These are phyloP conservation scores for Thymelicus sylvestris DNA, from an alignment of 2,888 invertebrate species.

Conservation along the genomic window DNA sequence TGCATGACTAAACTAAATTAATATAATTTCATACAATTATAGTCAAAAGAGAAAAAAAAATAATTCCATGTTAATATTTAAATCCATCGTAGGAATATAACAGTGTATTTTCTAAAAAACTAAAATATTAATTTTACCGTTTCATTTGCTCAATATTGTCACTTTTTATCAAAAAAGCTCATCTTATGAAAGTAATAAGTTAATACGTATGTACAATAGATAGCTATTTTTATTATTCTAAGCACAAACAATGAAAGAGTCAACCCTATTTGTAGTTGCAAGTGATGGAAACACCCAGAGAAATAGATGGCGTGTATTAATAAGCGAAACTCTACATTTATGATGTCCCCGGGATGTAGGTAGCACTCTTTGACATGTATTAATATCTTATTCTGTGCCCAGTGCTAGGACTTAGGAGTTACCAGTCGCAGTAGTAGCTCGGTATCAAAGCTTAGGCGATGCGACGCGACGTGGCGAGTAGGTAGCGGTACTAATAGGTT, in stretches of 20 bases:
- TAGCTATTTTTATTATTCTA: neutral
- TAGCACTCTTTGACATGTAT: slow-evolving; percentile 12
- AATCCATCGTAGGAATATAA: no score
- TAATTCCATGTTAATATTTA: no score
- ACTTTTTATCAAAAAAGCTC: no score
- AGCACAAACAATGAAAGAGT: neutral
- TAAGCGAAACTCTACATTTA: slow-evolving; percentile 34
- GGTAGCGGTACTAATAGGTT: slow-evolving; percentile 25
- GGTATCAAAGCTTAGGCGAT: neutral
- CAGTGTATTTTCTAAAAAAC: no score
- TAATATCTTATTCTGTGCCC: slow-evolving; percentile 28
- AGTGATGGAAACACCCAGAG: slow-evolving; percentile 17
- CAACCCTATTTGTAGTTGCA: slow-evolving; percentile 12
- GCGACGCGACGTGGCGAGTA: slow-evolving; percentile 12
- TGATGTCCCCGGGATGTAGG: slow-evolving; percentile 19
- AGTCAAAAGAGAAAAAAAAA: no score
- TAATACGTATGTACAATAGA: neutral
- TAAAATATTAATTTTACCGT: no score
- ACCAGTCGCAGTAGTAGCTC: slow-evolving; percentile 12
- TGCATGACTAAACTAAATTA: no score
- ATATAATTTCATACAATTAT: no score
- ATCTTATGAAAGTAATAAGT: no score
- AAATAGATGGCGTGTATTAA: slow-evolving; percentile 27
- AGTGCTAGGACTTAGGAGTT: slow-evolving; percentile 2
- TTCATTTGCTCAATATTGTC: no score